Base-by-base conservation (phyloP, 1,140 invertebrate genomes). In the Anoplolepis gracilipes region DNA sequence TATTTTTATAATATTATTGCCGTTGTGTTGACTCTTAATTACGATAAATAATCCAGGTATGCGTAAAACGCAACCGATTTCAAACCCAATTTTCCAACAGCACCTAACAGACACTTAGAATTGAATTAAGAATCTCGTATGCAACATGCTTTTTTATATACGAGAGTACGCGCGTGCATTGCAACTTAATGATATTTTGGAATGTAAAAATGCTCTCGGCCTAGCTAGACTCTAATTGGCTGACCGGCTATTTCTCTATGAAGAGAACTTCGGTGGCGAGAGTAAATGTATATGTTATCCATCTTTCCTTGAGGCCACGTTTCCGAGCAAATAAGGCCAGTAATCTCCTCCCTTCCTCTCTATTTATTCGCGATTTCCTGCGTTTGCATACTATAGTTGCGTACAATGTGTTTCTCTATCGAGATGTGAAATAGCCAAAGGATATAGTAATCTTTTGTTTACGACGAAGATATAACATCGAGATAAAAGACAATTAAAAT, bases 131-230 rank as follows among this genome's bases (percentile, higher is more conserved):
- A 59, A n/a, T 62, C 28, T 62, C 70, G 73, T 62, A 67, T 61
- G 67, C 49, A 73, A 53, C 78, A 33, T 46, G 70, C 78, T 82
- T 82, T n/a, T 73, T 82, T 67, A 82, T 69, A 76, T 16, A 46
- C 53, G 55, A 59, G 16, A 19, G 46, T 8, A 16, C 49, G 61
- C 59, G 36, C 64, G 42, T n/a, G 55, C 36, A 82, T 57, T 36
- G 65, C 42, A 25, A 55, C n/a, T 87, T 84, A 84, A 87, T 81
- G 85, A 88, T 84, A 88, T 87, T 84, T 84, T 59, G 69, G 46
- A 72, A 87, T 70, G 62, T 86, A 65, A 53, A 70, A 64, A 82
- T 84, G 16, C 46, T 5, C 1, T 16, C 22, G 82, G 57, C 11
- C 33, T 42, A 30, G 28, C 49, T 72, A n/a, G 82, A 42, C 82